These are phyloP conservation scores for Lasioglossum marginatum DNA, from an alignment of 2,888 invertebrate genomes.

Conservation along the genomic window DNA sequence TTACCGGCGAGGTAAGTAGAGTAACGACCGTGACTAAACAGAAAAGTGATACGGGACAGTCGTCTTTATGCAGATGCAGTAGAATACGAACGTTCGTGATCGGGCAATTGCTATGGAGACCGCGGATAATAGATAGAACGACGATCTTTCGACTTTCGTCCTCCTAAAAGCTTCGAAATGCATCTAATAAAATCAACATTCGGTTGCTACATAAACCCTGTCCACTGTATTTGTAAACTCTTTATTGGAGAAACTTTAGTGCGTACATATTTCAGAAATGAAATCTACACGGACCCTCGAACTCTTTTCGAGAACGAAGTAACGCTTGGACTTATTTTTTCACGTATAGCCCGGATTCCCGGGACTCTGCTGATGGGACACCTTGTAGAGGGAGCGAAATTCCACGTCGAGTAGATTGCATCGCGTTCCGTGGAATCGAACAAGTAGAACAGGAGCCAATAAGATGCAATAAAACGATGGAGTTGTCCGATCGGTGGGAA, in stretches of 20 bases:
- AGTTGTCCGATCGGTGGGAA: constrained; percentile 4
- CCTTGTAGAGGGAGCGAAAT: neutral
- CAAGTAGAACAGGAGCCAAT: constrained; percentile 27
- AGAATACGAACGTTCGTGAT: neutral
- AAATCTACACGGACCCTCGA: neutral
- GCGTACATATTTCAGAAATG: neutral
- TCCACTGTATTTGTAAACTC: neutral
- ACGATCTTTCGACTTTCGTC: neutral
- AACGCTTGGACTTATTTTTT: neutral
- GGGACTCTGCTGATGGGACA: neutral
- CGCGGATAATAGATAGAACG: neutral
- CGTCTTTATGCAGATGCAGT: neutral
- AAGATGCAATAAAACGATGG: constrained; percentile 20
- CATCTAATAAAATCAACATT: neutral
- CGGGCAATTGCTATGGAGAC: neutral
- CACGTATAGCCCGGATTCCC: neutral
- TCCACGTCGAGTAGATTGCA: constrained; percentile 1
- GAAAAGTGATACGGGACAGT: neutral
- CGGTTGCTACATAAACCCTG: no score
- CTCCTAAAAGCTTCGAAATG: neutral
- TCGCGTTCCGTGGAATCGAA: neutral
- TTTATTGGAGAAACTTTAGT: neutral
- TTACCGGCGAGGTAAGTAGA: neutral
- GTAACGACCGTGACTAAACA: constrained; percentile 5
- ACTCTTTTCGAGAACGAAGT: neutral